Evolutionary conservation across 2,113 vertebrate genomes (phyloP).

Genomic region (Tachysurus fulvidraco): DNA sequence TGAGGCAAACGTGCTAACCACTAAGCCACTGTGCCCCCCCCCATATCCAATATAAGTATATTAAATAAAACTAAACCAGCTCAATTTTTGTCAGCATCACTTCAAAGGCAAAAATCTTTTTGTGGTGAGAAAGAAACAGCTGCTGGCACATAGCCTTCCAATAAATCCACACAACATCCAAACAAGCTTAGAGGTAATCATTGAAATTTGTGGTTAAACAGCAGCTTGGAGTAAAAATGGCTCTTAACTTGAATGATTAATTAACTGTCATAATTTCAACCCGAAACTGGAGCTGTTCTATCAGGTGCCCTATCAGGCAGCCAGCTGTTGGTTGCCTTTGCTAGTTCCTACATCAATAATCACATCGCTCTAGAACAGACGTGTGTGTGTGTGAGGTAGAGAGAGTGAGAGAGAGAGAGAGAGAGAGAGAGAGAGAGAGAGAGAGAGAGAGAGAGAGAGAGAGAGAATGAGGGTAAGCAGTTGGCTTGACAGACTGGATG

Average conservation of each 20-base stretch:
- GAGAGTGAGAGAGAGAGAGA: background rate
- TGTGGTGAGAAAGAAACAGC: constrained; percentile 3
- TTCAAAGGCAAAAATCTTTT: background rate
- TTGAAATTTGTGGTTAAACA: constrained; percentile 14
- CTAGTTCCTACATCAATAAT: background rate
- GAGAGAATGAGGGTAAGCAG: background rate
- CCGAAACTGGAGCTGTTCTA: constrained; percentile 17
- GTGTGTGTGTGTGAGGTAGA: background rate
- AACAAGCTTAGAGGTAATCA: background rate
- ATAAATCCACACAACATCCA: background rate
- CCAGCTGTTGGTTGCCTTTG: constrained; percentile 22
- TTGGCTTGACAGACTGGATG: constrained; percentile 8
- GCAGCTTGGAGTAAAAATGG: constrained; percentile 13
- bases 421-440: background rate
- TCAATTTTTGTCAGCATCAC: background rate
- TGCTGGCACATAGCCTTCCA: constrained; percentile 7
- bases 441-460: background rate
- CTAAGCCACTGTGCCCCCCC: too few relatives aligned
- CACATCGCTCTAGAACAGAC: background rate
- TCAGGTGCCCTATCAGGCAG: constrained; percentile 18
- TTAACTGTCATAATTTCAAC: constrained; percentile 31
- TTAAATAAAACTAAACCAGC: background rate
- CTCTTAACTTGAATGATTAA: constrained; percentile 14
- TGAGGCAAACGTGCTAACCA: too few relatives aligned
- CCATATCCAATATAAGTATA: background rate